Base-by-base conservation (phyloP, 2,797 vertebrate species). In the Erpetoichthys calabaricus region DNA sequence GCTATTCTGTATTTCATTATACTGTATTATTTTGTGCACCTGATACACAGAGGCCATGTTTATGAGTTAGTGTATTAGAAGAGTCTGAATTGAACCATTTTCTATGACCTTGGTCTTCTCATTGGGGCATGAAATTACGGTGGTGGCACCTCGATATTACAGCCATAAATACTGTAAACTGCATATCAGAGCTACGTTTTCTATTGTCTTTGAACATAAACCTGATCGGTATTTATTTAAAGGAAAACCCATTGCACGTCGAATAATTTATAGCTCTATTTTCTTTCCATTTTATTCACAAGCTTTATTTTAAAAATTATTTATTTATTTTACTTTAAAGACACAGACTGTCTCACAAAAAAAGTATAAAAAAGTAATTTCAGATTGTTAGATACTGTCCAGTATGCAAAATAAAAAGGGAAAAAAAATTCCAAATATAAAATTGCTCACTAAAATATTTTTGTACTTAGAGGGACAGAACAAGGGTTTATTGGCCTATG, bases 141-240 rank as follows among this genome's bases (percentile, higher is more conserved):
- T 93, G 91, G 91, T 93, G 94, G 94, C 96, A 97, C 94, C 91
- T 93, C 89, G 90, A 97, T 99, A 99, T 99, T 99, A 97, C 94
- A 92, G 94, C 94, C 92, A 99, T 99, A 99, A 99, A 99, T 99
- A 99, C 96, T 97, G 94, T 97, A 98, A 98, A 99, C 96, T 97
- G 96, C 96, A 97, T 97, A 97, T 97, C 95, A 94, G 93, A 93
- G 92, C 94, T 90, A 95, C 91, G 90, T 93, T 96, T 99, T 93
- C 96, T 97, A 99, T 99, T 99, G 96, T 99, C 96, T 98, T 94
- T 89, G 93, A 97, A 97, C 96, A 98, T 99, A 97, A 99, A 99
- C 93, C 94, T 96, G 93, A 99, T 97, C 92, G 91, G 96, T 99
- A 99, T 99, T 99, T 99, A 99, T 99, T 99, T 99, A 97, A 97